Conservation (phyloP, 1,140 invertebrate genomes). For the Hyles vespertilio region DNA sequence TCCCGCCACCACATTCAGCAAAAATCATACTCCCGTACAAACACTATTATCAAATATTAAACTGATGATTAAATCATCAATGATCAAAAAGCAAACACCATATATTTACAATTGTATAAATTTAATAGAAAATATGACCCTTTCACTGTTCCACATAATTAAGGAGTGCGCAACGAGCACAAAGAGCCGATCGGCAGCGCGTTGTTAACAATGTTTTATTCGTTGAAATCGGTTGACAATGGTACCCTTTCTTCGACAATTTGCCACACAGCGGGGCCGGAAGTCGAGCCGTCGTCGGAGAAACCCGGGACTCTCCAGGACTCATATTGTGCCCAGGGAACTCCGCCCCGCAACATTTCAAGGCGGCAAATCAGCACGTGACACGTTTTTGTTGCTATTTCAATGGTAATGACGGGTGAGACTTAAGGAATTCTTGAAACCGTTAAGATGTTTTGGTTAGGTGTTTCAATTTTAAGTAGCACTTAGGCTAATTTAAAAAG, state of each 20-base stretch:
- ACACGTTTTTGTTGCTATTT: slow-evolving; percentile 28
- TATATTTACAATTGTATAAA: slow-evolving; percentile 54
- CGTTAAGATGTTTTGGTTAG: too few relatives aligned
- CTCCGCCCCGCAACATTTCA: slow-evolving; percentile 56
- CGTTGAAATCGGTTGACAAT: slow-evolving; percentile 71
- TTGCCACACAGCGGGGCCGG: slow-evolving; percentile 66
- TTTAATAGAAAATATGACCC: slow-evolving; percentile 74
- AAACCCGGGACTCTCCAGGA: slow-evolving; percentile 55
- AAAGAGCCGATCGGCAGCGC: slow-evolving; percentile 66
- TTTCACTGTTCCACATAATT: slow-evolving; percentile 71
- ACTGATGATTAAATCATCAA: not conserved
- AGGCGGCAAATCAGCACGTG: slow-evolving; percentile 44
- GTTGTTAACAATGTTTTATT: slow-evolving; percentile 64
- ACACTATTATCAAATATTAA: too few relatives aligned
- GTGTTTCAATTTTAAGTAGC: too few relatives aligned
- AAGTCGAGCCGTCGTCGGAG: slow-evolving; percentile 55
- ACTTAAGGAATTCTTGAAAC: too few relatives aligned
- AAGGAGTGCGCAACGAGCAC: slow-evolving; percentile 62
- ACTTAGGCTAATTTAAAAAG: too few relatives aligned
- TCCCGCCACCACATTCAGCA: too few relatives aligned
- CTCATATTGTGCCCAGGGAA: slow-evolving; percentile 47
- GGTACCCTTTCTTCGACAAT: slow-evolving; percentile 72
- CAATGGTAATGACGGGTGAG: too few relatives aligned
- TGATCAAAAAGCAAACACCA: slow-evolving; percentile 32
- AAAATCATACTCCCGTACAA: too few relatives aligned